Conservation (phyloP, 2,888 invertebrate species). For the Hartigia nigra region DNA sequence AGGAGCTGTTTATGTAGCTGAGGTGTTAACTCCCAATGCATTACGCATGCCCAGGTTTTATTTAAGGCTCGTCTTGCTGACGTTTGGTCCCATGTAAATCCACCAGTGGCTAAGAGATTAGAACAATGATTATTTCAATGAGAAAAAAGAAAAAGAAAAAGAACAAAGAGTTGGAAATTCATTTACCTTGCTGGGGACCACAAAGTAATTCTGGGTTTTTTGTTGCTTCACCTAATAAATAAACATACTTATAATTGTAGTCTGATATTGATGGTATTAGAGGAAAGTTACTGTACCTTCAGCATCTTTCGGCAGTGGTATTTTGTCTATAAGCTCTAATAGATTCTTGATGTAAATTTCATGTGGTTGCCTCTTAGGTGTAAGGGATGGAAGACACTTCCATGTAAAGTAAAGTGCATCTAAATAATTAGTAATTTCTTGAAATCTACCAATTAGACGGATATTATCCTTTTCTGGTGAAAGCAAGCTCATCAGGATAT, state of each 20-base stretch:
- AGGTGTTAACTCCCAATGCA: slow-evolving; percentile 77
- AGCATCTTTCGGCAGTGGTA: slow-evolving; percentile 67
- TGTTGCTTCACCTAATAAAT: background rate
- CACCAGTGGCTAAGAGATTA: background rate
- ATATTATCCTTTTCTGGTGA: slow-evolving; percentile 73
- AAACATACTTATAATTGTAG: background rate
- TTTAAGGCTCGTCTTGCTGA: slow-evolving; percentile 72
- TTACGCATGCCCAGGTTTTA: slow-evolving; percentile 81
- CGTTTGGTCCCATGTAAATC: slow-evolving; percentile 72
- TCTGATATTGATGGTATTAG: background rate
- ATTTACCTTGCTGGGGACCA: slow-evolving; percentile 50
- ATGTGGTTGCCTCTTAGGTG: slow-evolving; percentile 70
- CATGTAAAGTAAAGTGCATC: slow-evolving; percentile 83
- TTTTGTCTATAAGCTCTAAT: slow-evolving; percentile 72
- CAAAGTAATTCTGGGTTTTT: slow-evolving; percentile 44
- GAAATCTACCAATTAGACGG: slow-evolving; percentile 75
- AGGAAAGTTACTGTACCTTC: slow-evolving; percentile 53
- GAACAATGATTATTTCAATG: background rate
- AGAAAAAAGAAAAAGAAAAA: background rate
- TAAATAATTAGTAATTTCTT: slow-evolving; percentile 79
- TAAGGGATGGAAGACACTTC: slow-evolving; percentile 71
- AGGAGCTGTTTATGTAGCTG: slow-evolving; percentile 82
- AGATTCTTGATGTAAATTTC: slow-evolving; percentile 73
- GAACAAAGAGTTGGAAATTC: background rate
- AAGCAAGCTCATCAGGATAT: slow-evolving; percentile 74